Evolutionary conservation across 2,888 invertebrate species (phyloP), one percentile per base, ranked within the genome.

Genomic region (Frankliniella fusca): DNA sequence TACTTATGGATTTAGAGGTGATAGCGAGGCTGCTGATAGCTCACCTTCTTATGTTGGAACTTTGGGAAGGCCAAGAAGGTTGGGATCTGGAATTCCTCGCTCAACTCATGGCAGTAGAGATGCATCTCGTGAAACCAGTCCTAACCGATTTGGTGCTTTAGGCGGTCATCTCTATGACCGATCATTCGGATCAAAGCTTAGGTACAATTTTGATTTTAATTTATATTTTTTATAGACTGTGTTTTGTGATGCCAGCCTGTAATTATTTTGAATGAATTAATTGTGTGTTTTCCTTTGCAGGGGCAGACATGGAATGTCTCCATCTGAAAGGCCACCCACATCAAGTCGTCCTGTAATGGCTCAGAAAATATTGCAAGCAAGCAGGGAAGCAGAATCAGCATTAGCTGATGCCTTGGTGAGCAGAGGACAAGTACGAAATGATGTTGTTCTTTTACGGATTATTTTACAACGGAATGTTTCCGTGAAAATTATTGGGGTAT

Each of bases 301-400:
- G 83, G 86, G 86, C 81, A 86, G 87, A 83, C 87, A 86, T 85
- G 83, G 88, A 81, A 87, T 87, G 86, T 87, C 88, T 50, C 87
- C 87, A 93, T 80, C 80, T 61, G 80, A 83, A 80, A 82, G 88
- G 86, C 3, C 87, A 85, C 49, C 87, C 84, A 2, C 88, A 0
- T 86, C 89, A 15, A 48, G 90, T 89, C 87, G 89, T 83, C 93
- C 93, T 27, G 92, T 94, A 7, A 92, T 95, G 88, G 94, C 96
- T 0, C 93, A 97, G 85, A 92, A 95, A 82, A 93, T 97, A 86
- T 89, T 98, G 82, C 94, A 95, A 86, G 95, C 96, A 87, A 94
- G 94, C 82, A 90, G 95, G 54, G 97, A 97, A 87, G 96, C 97
- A 0, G 97, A 98, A 88, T 92, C 91, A 85, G 93, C 94, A 0